These are phyloP conservation scores for cat (Felis catus) DNA, from an alignment of 2,113 vertebrate species.

Conservation along the genomic window F.catus_Fca126_mat1.0 CM031413.1:10488001-10488500, in stretches of 20 bases:
- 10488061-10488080: constrained; percentile 91
- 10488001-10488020: constrained; percentile 97
- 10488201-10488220: too few relatives aligned
- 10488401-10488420: background rate
- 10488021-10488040: constrained; percentile 95
- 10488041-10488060: constrained; percentile 97
- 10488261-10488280: background rate
- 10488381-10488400: background rate
- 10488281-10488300: background rate
- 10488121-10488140: constrained; percentile 92
- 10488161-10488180: constrained; percentile 38
- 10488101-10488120: constrained; percentile 93
- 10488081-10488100: constrained; percentile 96
- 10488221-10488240: background rate
- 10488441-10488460: background rate
- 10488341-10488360: background rate
- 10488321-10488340: background rate
- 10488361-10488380: background rate
- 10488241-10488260: background rate
- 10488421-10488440: background rate
- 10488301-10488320: background rate
- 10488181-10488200: too few relatives aligned
- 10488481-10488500: background rate
- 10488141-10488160: constrained; percentile 26
- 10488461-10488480: background rate